Evolutionary conservation across 2,888 invertebrate genomes (phyloP).

Genomic region (Phlogophora meticulosa): DNA sequence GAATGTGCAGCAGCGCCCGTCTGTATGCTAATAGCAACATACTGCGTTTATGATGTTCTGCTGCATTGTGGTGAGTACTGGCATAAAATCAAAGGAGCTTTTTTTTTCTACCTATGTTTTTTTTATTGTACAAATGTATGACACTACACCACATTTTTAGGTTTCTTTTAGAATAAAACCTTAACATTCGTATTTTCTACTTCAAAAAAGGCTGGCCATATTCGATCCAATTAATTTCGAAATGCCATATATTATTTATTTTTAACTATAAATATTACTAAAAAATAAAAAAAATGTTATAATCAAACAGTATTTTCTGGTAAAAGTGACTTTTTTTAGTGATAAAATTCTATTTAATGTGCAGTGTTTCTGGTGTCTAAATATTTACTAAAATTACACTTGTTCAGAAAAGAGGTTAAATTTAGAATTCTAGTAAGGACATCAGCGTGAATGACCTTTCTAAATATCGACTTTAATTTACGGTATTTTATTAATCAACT

Average conservation of each 20-base stretch:
- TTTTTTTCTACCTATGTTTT: neutral
- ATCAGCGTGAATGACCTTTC: conserved; percentile 11
- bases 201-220: neutral
- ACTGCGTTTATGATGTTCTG: neutral
- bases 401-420: too few relatives aligned
- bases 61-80: conserved; percentile 4
- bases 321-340: too few relatives aligned
- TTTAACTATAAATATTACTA: too few relatives aligned
- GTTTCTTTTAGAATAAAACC: neutral
- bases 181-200: neutral
- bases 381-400: too few relatives aligned
- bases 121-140: too few relatives aligned
- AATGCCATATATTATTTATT: neutral
- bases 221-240: conserved; percentile 1
- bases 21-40: conserved; percentile 14
- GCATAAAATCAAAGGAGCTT: neutral
- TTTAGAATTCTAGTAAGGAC: neutral
- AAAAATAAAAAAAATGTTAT: too few relatives aligned
- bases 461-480: conserved; percentile 19
- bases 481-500: conserved; percentile 28
- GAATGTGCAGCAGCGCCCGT: conserved; percentile 8
- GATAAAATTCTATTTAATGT: too few relatives aligned
- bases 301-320: neutral
- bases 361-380: too few relatives aligned
- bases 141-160: neutral